Base-by-base conservation (phyloP, 1,140 invertebrate genomes). In the Metopolophium dirhodum region DNA sequence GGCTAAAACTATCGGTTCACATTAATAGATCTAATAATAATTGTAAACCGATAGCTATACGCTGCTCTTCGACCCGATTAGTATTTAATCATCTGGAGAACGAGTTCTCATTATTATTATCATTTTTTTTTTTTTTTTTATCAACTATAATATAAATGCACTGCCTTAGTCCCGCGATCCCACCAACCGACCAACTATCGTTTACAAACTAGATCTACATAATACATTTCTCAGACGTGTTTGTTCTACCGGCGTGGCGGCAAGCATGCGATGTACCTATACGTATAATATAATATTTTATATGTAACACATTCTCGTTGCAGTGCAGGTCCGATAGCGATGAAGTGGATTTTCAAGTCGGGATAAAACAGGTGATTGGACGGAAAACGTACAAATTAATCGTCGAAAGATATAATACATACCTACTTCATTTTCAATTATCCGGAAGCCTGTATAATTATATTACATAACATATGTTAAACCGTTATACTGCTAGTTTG, bases 191-290 rank as follows among this genome's bases (percentile, higher is more conserved):
- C 83, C 41, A 7, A 83, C 61, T 37, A 85, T 47, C 41, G 45
- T 47, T 87, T 18, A 88, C 47, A 54, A 37, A 88, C 87, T 88
- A 54, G 49, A 87, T 54, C 49, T 54, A 54, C 87, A 26, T 88
- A 54, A 87, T 87, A 49, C 37, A 57, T 89, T 89, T 54, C 35
- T 37, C 54, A 9, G 49, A 89, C 51, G 87, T 57, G 87, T 89
- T 89, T 89, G 87, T 89, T 89, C n/a, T 57, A 89, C 45, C 18
- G 83, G 23, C 3, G 30, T 49, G 45, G 86, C 2, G 47, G 77
- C n/a, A 83, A 83, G 35, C 35, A n/a, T 77, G 61, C 30, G n/a
- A 68, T 68, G 61, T 68, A 68, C 14, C 30, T 68, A 61, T 30
- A 41, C 41, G 41, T 41, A 68, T 61, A 61, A 30, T 68, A 77